Conservation (phyloP, 2,113 vertebrate genomes). For the Trogon melanurus region DNA sequence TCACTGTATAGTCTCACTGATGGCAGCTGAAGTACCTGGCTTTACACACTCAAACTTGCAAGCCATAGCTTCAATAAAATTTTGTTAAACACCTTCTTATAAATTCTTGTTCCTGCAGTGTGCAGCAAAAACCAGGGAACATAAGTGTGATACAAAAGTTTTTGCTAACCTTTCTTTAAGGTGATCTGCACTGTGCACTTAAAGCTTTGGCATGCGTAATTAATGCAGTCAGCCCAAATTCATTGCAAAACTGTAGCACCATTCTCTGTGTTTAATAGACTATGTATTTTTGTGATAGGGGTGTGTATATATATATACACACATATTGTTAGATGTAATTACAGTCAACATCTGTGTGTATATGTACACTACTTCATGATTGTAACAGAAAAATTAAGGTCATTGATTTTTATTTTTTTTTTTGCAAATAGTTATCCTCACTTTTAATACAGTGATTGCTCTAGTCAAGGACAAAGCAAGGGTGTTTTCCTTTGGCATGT, state of each 20-base stretch:
- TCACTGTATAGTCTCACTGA: neutral
- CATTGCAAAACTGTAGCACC: neutral
- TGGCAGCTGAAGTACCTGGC: neutral
- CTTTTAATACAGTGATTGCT: neutral
- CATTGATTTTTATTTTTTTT: neutral
- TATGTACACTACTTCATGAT: neutral
- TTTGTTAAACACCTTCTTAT: neutral
- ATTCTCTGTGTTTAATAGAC: neutral
- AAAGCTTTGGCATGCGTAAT: neutral
- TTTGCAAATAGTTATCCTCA: neutral
- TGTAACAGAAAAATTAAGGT: neutral
- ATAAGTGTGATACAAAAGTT: neutral
- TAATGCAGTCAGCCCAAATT: neutral
- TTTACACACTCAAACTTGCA: conserved; percentile 5
- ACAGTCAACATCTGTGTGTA: neutral
- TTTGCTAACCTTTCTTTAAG: neutral
- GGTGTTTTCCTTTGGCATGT: neutral
- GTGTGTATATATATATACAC: neutral
- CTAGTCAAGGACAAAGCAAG: conserved; percentile 7
- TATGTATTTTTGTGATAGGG: neutral
- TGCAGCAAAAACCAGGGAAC: neutral
- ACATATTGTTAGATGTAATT: neutral
- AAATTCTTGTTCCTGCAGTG: neutral
- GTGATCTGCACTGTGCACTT: neutral
- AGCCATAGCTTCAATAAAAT: neutral